phyloP scores from a whole-genome alignment of 2,888 invertebrate genomes.

The Coecobrya sp. region DNA sequence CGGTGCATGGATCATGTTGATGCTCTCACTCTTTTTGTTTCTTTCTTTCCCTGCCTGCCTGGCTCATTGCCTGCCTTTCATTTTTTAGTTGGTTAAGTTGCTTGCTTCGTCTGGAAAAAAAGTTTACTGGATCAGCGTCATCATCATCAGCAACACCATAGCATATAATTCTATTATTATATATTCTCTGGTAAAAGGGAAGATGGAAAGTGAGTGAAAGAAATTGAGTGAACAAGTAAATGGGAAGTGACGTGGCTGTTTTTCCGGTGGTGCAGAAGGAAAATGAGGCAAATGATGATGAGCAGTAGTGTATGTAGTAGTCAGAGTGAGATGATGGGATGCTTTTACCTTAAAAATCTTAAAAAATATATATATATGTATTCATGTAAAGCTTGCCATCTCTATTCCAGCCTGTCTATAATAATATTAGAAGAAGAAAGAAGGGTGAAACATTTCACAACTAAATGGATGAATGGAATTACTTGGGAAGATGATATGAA shows the following conservation, averaged over 20 bases:
- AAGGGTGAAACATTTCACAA: neutral
- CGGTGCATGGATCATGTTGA: neutral
- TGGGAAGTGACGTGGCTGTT: constrained; percentile 42
- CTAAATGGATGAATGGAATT: neutral
- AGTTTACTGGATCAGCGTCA: constrained; percentile 17
- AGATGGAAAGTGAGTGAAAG: neutral
- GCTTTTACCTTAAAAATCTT: constrained; percentile 15
- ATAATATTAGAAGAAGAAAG: neutral
- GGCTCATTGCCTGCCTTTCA: constrained; percentile 25
- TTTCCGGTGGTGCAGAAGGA: constrained; percentile 42
- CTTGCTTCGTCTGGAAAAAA: neutral
- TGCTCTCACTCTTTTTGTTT: neutral
- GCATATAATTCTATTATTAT: neutral
- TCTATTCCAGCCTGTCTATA: too few species aligned
- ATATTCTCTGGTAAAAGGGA: neutral
- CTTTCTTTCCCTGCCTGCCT: neutral
- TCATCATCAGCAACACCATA: neutral
- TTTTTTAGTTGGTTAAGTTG: neutral
- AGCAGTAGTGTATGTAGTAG: too few species aligned
- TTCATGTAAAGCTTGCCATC: neutral
- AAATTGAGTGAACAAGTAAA: constrained; percentile 40
- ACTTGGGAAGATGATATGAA: neutral
- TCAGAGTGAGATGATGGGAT: neutral
- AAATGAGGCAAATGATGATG: constrained; percentile 38
- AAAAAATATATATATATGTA: neutral